phyloP scores from a whole-genome alignment of 2,888 invertebrate species.

The Caenorhabditis sulstoni region DNA sequence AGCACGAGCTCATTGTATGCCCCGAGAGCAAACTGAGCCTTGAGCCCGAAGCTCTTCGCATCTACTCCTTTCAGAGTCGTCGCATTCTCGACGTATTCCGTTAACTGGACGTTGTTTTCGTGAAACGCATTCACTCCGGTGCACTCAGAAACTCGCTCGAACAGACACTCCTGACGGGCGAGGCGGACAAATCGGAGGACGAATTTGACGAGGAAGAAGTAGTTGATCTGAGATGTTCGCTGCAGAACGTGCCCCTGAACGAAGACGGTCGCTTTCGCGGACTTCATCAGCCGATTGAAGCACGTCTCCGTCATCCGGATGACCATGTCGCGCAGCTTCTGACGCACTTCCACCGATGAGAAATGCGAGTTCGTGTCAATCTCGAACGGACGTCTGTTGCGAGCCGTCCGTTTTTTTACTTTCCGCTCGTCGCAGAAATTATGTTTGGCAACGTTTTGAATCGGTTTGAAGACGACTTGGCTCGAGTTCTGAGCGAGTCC shows the following conservation, averaged over 20 bases:
- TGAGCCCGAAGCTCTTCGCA: constrained; percentile 69
- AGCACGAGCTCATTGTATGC: constrained; percentile 89
- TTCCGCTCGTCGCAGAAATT: constrained; percentile 72
- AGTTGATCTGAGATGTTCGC: constrained; percentile 51
- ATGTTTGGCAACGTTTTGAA: constrained; percentile 62
- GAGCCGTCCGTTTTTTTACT: constrained; percentile 78
- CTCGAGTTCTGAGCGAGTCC: constrained; percentile 90
- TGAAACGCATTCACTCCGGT: constrained; percentile 93
- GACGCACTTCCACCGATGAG: constrained; percentile 91
- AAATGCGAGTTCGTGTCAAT: constrained; percentile 86
- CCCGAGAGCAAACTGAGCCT: constrained; percentile 88
- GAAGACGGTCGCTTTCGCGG: constrained; percentile 46
- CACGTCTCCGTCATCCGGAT: constrained; percentile 92
- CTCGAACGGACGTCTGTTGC: constrained; percentile 80
- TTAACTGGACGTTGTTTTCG: constrained; percentile 93
- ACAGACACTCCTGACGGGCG: constrained; percentile 4
- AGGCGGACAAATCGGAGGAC: constrained; percentile 48
- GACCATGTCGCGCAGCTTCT: constrained; percentile 95
- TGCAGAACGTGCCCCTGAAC: constrained; percentile 45
- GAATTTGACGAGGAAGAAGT: constrained; percentile 57
- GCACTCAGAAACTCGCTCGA: constrained; percentile 82
- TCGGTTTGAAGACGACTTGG: constrained; percentile 72
- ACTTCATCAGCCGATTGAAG: constrained; percentile 86
- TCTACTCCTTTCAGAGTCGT: constrained; percentile 85
- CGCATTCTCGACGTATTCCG: constrained; percentile 65